Evolutionary conservation across 2,113 vertebrate genomes (phyloP).

Genomic region (Picathartes gymnocephalus): DNA sequence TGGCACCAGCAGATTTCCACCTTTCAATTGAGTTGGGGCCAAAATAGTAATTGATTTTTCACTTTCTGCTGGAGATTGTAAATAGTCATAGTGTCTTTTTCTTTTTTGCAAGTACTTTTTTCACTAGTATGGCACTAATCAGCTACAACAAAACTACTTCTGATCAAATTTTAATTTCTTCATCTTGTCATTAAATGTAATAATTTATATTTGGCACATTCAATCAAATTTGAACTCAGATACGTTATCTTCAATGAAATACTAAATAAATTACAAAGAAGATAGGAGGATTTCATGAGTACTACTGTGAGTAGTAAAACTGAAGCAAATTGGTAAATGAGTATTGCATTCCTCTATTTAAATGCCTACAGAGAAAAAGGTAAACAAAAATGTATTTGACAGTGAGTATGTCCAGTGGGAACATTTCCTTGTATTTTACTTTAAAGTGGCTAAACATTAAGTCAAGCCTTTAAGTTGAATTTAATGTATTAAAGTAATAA

Average conservation of each 20-base stretch:
- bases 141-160: neutral
- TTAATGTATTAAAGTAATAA: conserved; percentile 72
- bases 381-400: conserved; percentile 60
- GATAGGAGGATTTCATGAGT: neutral
- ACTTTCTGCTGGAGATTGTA: neutral
- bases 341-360: neutral
- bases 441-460: conserved; percentile 68
- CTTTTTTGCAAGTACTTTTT: neutral
- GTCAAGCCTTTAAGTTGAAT: conserved; percentile 70
- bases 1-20: conserved; percentile 3
- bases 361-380: conserved; percentile 45
- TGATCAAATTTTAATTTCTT: neutral
- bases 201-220: neutral
- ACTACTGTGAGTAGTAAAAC: neutral
- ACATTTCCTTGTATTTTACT: conserved; percentile 59
- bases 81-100: neutral
- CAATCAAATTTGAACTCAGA: neutral
- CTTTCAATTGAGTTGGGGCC: neutral
- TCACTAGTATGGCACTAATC: neutral
- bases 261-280: neutral
- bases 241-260: neutral
- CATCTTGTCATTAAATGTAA: neutral
- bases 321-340: conserved; percentile 18
- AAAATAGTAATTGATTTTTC: conserved; percentile 13
- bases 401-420: conserved; percentile 43